A percentile compares a stretch with the other conserved stretches of the same genome.
These are phyloP conservation scores for Frankliniella fusca DNA, from an alignment of 2,888 invertebrate genomes.

Conservation along the genomic window DNA sequence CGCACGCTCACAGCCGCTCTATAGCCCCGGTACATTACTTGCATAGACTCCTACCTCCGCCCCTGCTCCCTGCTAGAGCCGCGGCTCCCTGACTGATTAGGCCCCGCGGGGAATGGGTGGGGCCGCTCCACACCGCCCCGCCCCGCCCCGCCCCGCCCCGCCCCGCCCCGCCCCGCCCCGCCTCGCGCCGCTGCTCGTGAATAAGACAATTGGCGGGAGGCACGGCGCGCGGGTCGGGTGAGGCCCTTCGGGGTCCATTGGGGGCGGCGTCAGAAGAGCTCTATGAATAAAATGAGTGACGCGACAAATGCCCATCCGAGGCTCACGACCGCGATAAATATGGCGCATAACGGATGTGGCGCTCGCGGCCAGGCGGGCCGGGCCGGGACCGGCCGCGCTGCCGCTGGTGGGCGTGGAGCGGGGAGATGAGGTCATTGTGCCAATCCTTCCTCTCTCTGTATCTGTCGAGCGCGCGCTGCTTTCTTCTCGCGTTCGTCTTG, in stretches of 20 bases:
- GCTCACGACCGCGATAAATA: conserved; percentile 22
- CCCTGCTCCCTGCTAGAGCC: too few relatives aligned
- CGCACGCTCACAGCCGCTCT: too few relatives aligned
- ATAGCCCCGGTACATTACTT: background rate
- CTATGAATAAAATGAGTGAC: conserved; percentile 15
- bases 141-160: too few relatives aligned
- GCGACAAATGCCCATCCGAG: conserved; percentile 16
- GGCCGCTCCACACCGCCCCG: too few relatives aligned
- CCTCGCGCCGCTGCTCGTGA: background rate
- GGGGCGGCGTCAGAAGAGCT: background rate
- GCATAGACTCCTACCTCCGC: background rate
- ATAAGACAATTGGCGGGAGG: background rate
- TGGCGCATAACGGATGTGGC: background rate
- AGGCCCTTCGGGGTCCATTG: background rate
- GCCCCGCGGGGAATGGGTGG: too few relatives aligned
- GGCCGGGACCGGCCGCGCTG: too few relatives aligned
- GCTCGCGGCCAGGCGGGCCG: background rate
- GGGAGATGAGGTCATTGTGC: conserved; percentile 5
- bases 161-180: too few relatives aligned
- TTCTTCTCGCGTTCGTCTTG: background rate
- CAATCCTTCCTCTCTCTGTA: background rate
- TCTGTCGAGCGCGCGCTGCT: background rate
- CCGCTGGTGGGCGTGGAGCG: background rate
- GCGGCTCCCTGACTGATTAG: too few relatives aligned
- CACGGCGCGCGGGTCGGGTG: background rate